phyloP scores from a whole-genome alignment of 1,140 invertebrate genomes.

The Apis mellifera region DNA sequence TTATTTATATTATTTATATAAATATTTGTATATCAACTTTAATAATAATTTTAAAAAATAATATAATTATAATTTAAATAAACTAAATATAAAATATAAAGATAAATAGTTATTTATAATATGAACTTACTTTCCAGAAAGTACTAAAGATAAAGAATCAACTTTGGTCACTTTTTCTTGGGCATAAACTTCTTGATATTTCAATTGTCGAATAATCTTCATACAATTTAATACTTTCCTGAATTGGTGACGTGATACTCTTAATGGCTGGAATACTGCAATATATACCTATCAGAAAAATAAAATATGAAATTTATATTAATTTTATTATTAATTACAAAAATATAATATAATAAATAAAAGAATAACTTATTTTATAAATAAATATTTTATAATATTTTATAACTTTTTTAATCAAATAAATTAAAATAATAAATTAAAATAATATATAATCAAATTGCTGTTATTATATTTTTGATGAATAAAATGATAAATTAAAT shows the following conservation, averaged over 20 bases:
- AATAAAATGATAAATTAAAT: neutral
- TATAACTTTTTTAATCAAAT: neutral
- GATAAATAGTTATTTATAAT: neutral
- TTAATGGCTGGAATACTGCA: slow-evolving; percentile 91
- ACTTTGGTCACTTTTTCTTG: slow-evolving; percentile 94
- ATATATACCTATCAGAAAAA: slow-evolving; percentile 86
- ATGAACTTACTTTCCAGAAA: slow-evolving; percentile 92
- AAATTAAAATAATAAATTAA: neutral
- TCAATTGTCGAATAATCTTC: slow-evolving; percentile 89
- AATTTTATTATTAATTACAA: neutral
- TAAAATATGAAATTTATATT: slow-evolving; percentile 31
- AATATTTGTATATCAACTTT: neutral
- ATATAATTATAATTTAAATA: too few species aligned
- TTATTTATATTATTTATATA: too few species aligned
- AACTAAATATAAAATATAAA: neutral
- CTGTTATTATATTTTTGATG: neutral
- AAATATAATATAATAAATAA: slow-evolving; percentile 3
- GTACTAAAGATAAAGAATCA: slow-evolving; percentile 91
- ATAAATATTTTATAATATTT: neutral
- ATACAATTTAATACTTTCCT: slow-evolving; percentile 91
- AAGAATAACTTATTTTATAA: neutral
- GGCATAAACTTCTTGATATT: slow-evolving; percentile 93
- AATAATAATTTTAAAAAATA: too few species aligned
- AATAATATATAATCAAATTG: neutral
- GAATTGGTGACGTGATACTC: slow-evolving; percentile 91